Conservation (phyloP, 2,797 vertebrate species). For the Notolepis coatsorum region DNA sequence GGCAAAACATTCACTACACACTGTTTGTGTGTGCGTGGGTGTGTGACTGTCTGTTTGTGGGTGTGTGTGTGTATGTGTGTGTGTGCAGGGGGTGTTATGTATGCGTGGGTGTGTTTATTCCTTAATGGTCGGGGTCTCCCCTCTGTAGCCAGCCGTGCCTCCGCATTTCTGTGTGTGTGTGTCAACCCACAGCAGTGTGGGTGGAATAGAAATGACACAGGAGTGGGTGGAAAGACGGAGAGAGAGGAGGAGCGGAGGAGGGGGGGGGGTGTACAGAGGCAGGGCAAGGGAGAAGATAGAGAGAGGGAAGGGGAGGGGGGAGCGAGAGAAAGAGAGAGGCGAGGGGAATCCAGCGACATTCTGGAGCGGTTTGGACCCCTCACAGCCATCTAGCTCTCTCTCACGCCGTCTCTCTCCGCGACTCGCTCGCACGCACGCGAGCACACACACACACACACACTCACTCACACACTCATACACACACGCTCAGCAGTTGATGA, state of each 20-base stretch:
- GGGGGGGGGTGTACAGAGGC: not conserved
- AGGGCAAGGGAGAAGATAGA: not conserved
- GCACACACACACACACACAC: slow-evolving; percentile 19
- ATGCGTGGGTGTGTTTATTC: slow-evolving; percentile 15
- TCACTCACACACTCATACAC: slow-evolving; percentile 17
- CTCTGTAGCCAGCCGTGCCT: slow-evolving; percentile 36
- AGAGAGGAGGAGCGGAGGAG: slow-evolving; percentile 47
- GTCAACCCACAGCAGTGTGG: slow-evolving; percentile 80
- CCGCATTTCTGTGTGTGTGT: slow-evolving; percentile 44
- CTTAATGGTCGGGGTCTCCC: slow-evolving; percentile 65
- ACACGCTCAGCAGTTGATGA: slow-evolving; percentile 60
- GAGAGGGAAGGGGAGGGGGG: slow-evolving; percentile 38
- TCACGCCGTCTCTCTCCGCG: slow-evolving; percentile 31
- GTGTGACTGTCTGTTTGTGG: slow-evolving; percentile 45
- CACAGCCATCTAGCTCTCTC: slow-evolving; percentile 51
- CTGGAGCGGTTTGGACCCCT: slow-evolving; percentile 58
- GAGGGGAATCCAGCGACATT: slow-evolving; percentile 67
- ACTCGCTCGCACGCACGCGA: slow-evolving; percentile 11
- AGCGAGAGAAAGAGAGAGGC: slow-evolving; percentile 47
- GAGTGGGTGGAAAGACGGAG: slow-evolving; percentile 80
- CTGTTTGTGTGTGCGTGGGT: slow-evolving; percentile 47
- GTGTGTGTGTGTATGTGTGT: slow-evolving; percentile 48
- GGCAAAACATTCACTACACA: slow-evolving; percentile 41
- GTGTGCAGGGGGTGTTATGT: slow-evolving; percentile 15
- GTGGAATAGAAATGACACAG: slow-evolving; percentile 83